phyloP scores from a whole-genome alignment of 2,113 vertebrate genomes.

The Mugil cephalus region DNA sequence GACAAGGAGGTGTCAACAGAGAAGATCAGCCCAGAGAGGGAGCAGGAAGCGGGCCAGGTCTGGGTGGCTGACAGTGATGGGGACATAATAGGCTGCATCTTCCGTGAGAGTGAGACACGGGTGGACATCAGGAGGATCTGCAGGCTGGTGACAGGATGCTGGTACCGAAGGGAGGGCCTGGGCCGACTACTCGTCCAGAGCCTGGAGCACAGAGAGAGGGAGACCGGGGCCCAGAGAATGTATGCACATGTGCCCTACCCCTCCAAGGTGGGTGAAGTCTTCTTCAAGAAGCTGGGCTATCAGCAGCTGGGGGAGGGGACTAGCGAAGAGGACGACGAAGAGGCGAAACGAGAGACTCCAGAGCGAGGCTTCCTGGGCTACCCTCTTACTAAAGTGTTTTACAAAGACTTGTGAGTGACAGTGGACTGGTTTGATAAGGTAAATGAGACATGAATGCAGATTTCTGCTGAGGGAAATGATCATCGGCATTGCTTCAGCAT shows the following conservation, averaged over 20 bases:
- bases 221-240: conserved; percentile 72
- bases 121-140: conserved; percentile 80
- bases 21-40: conserved; percentile 74
- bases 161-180: conserved; percentile 88
- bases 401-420: conserved; percentile 81
- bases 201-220: conserved; percentile 80
- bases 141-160: conserved; percentile 86
- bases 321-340: conserved; percentile 67
- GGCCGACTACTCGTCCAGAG: conserved; percentile 85
- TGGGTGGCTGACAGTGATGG: conserved; percentile 89
- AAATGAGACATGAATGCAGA: background rate
- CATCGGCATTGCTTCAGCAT: conserved; percentile 1
- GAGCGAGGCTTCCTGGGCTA: conserved; percentile 83
- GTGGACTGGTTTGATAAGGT: conserved; percentile 8
- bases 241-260: conserved; percentile 82
- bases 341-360: conserved; percentile 69
- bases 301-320: conserved; percentile 67
- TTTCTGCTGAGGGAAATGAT: background rate
- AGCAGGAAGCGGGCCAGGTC: conserved; percentile 81
- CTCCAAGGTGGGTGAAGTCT: conserved; percentile 81
- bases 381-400: conserved; percentile 84
- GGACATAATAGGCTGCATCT: conserved; percentile 88
- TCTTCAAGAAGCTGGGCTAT: conserved; percentile 86
- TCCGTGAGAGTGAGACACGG: conserved; percentile 65
- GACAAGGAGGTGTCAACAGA: conserved; percentile 69